Base-by-base conservation (phyloP, 2,797 vertebrate genomes). In the Glyptemys insculpta region DNA sequence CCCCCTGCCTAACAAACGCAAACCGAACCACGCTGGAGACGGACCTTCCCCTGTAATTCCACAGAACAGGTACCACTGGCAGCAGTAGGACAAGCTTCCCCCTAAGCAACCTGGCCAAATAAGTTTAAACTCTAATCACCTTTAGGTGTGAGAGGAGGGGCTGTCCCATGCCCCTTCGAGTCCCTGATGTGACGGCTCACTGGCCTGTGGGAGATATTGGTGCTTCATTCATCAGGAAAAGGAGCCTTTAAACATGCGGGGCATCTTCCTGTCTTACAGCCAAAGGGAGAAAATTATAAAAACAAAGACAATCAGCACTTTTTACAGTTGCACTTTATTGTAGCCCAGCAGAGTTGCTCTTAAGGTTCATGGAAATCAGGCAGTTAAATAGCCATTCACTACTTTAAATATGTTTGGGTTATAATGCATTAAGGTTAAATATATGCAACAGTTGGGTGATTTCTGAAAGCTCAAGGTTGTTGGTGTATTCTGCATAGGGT, bases 401-500 rank as follows among this genome's bases (percentile, higher is more conserved):
- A 1, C 7, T 31, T 37, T 0, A 49, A 41, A 65, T 0, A n/a
- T 34, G 31, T 4, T 1, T 2, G 65, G 53, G 92, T 15, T 1
- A 0, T 4, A 3, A 49, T 1, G 74, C 53, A 3, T 1, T 2
- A 81, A 47, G 57, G 83, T 50, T 4, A 18, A 47, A 49, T 85
- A 19, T 78, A 8, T 8, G 37, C 95, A 78, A 84, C 41, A 52
- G 81, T 1, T 34, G 80, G 1, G 79, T 83, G 76, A 83, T 0
- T 1, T 41, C 62, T 0, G 16, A 0, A 2, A 57, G 76, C 3
- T 7, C 52, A 19, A 18, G 74, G 53, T 53, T 90, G 80, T 34
- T 5, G 68, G 1, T 0, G 0, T 1, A 1, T 27, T 25, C 41
- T n/a, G 16, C 2, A 25, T 3, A 0, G 54, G 5, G 0, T 15